These are phyloP conservation scores for Psammodynastes pulverulentus DNA, from an alignment of 2,113 vertebrate species.

Conservation along the genomic window DNA sequence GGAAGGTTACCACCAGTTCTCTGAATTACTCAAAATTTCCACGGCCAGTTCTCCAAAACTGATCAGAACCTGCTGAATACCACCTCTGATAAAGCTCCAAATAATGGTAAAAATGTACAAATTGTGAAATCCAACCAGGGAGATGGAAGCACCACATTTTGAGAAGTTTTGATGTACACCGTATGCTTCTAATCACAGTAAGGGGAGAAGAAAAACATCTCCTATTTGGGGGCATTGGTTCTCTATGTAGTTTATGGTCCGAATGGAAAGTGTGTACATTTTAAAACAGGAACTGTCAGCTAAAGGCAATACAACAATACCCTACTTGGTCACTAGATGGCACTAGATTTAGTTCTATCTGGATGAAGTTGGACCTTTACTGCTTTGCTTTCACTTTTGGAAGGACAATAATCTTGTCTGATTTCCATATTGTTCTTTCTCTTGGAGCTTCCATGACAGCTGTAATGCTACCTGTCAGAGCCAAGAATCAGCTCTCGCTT, in stretches of 20 bases:
- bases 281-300: not conserved
- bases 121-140: not conserved
- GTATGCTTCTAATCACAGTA: not conserved
- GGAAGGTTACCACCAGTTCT: too few species aligned
- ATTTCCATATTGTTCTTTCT: not conserved
- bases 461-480: not conserved
- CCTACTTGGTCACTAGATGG: not conserved
- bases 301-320: not conserved
- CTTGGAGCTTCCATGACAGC: not conserved
- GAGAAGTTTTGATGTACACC: not conserved
- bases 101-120: not conserved
- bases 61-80: too few species aligned
- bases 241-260: not conserved
- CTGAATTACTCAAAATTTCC: too few species aligned
- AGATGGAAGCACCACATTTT: not conserved
- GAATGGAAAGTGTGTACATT: not conserved
- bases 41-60: too few species aligned
- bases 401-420: not conserved
- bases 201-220: not conserved
- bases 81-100: too few species aligned
- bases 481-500: not conserved
- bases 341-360: not conserved
- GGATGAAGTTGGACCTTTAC: not conserved
- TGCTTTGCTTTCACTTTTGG: not conserved
- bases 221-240: not conserved